phyloP scores from a whole-genome alignment of 2,113 vertebrate genomes.

The Takifugu bimaculatus region DNA sequence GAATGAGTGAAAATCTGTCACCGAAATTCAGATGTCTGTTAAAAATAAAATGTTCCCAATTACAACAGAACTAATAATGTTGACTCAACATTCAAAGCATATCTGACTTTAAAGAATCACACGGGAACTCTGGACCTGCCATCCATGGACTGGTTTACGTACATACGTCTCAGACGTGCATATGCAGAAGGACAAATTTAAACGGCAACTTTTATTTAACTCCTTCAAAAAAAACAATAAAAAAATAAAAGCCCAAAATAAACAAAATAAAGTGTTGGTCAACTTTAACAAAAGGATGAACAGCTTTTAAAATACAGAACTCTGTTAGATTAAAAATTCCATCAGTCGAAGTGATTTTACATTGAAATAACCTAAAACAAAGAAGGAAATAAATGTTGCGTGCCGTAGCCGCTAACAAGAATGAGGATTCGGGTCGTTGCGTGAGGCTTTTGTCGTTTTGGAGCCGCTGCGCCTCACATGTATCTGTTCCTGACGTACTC shows the following conservation, averaged over 20 bases:
- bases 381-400: background rate
- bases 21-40: background rate
- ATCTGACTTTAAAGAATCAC: background rate
- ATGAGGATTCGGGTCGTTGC: too few species aligned
- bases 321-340: background rate
- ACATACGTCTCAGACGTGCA: constrained; percentile 3
- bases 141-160: constrained; percentile 4
- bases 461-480: constrained; percentile 65
- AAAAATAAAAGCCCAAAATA: background rate
- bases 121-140: background rate
- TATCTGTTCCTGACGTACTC: constrained; percentile 92
- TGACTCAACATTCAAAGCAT: background rate
- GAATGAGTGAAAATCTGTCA: constrained; percentile 11
- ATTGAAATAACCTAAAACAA: background rate
- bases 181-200: background rate
- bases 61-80: background rate
- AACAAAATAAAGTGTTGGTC: background rate
- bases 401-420: background rate
- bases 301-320: constrained; percentile 12
- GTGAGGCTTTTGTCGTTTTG: background rate
- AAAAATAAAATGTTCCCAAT: background rate
- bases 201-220: constrained; percentile 26
- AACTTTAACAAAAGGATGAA: background rate
- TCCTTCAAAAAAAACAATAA: background rate
- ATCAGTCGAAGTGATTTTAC: too few species aligned